Base-by-base conservation (phyloP, 2,888 invertebrate species). In the Diarsia rubi region DNA sequence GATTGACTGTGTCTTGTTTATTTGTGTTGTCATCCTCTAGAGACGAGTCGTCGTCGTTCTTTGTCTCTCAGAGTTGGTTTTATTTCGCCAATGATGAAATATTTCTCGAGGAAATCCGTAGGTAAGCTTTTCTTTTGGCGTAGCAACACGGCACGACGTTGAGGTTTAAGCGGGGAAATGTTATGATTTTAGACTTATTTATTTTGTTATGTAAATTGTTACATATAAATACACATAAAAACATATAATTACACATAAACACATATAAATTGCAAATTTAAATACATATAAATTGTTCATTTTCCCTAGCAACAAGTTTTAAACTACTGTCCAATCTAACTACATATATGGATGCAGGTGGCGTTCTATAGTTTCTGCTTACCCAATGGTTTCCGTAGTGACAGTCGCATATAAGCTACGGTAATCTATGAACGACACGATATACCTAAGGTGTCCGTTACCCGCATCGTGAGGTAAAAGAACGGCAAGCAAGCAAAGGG, bases 1-100 rank as follows among this genome's bases (percentile, higher is more conserved):
- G 86, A 88, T 88, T 87, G 87, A 79, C 78, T 80, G 86, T 86
- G 84, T 89, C 89, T 86, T 83, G 84, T 85, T 86, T 85, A 82
- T 86, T 81, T 84, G 78, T 85, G 79, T 87, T 72, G 83, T 68
- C 74, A 71, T 82, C 79, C 89, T 85, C 88, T 60, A 77, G 89
- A 87, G 90, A 86, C 83, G 37, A 65, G 80, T 76, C 69, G 21
- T 47, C 64, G 57, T 57, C 45, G 81, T 81, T 67, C 70, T 67
- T 79, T 83, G 83, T 88, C 79, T 71, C 81, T 57, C 70, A 71
- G 82, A 82, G 81, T 81, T 83, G 83, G 78, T 84, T 88, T 85
- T 86, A 84, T 85, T 86, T 86, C 85, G 64, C 24, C 24, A 27
- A 81, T 52, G 67, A 60, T 74, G 42, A 83, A 73, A 79, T 79